These are phyloP conservation scores for Nasonia vitripennis DNA, from an alignment of 1,140 invertebrate species.

Conservation along the genomic window DNA sequence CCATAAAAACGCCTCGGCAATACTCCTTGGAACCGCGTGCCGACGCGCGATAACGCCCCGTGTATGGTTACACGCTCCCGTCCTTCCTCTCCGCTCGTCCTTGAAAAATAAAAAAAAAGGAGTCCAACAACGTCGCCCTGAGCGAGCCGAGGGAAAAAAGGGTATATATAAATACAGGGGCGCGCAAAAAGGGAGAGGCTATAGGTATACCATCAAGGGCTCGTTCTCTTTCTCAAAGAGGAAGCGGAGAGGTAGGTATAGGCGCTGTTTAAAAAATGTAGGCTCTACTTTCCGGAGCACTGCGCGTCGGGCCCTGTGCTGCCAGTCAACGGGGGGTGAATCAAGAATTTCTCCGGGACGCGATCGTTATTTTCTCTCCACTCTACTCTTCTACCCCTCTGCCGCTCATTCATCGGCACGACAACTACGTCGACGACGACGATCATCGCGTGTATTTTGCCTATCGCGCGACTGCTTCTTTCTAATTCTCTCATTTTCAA, in stretches of 20 bases:
- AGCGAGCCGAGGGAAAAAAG: neutral
- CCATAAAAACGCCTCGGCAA: neutral
- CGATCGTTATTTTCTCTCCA: constrained; percentile 46
- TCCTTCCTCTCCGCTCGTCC: neutral
- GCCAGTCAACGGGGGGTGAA: constrained; percentile 15
- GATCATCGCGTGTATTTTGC: constrained; percentile 20
- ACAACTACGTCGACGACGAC: neutral
- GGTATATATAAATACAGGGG: neutral
- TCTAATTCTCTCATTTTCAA: constrained; percentile 36
- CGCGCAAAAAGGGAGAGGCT: neutral
- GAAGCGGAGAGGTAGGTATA: neutral
- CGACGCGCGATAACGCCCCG: neutral
- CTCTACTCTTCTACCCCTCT: neutral
- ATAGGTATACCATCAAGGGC: neutral
- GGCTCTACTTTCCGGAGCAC: neutral
- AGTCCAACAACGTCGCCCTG: neutral
- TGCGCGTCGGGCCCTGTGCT: neutral
- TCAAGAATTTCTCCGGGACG: constrained; percentile 46
- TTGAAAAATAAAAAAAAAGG: neutral
- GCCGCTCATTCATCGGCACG: constrained; percentile 27
- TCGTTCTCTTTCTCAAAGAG: constrained; percentile 37
- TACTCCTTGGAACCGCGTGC: neutral
- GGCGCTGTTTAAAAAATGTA: constrained; percentile 48
- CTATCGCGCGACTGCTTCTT: neutral
- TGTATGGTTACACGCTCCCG: too few species aligned